A percentile compares a stretch with the other conserved stretches of the same genome.
phyloP scores from a whole-genome alignment of 2,888 invertebrate species.

The Stegophylla sp. region DNA sequence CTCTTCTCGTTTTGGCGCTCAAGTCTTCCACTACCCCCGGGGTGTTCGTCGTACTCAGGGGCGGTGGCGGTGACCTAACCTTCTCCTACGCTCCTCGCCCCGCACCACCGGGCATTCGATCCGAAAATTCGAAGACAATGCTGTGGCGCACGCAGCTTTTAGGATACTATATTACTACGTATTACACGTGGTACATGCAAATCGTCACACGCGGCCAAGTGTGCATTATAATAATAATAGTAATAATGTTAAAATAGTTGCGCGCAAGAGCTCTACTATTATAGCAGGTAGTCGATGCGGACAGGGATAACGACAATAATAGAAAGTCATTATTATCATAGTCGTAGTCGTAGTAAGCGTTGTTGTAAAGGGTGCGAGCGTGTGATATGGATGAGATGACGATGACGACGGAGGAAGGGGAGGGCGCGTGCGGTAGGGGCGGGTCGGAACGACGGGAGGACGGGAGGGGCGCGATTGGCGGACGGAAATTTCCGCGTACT shows the following conservation, averaged over 20 bases:
- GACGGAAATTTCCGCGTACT: slow-evolving; percentile 59
- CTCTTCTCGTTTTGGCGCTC: too few species aligned
- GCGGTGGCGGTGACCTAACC: too few species aligned
- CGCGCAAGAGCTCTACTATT: too few species aligned
- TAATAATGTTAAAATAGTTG: not conserved
- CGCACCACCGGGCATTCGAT: too few species aligned
- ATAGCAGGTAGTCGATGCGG: slow-evolving; percentile 36
- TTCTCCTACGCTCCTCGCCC: too few species aligned
- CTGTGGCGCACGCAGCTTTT: not conserved
- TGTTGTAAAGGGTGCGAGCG: slow-evolving; percentile 32
- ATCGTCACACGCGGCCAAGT: slow-evolving; percentile 2
- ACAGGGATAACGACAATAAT: slow-evolving; percentile 19
- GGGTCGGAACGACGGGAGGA: not conserved
- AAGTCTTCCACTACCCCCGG: too few species aligned
- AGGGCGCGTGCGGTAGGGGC: not conserved
- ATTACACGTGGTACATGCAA: slow-evolving; percentile 13
- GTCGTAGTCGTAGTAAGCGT: not conserved
- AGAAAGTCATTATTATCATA: slow-evolving; percentile 6
- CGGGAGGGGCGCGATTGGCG: slow-evolving; percentile 56
- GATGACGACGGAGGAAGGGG: not conserved
- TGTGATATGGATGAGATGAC: too few species aligned
- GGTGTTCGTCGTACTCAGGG: too few species aligned
- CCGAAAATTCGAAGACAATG: too few species aligned
- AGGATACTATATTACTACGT: not conserved
- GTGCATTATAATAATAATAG: not conserved